Conservation (phyloP, 2,113 vertebrate species). For the Pluvianellus socialis region DNA sequence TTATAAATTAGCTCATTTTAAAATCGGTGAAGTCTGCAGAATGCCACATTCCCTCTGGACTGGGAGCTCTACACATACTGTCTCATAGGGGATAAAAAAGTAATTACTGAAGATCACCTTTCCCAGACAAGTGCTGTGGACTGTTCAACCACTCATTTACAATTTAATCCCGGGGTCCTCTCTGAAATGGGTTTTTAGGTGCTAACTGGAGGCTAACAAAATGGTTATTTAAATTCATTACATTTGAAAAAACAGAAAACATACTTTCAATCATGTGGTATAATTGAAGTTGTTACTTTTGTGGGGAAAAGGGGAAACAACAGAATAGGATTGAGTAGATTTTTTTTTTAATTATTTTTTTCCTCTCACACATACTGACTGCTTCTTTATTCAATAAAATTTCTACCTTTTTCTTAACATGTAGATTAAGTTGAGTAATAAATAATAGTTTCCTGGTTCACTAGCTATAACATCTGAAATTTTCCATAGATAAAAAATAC, state of each 20-base stretch:
- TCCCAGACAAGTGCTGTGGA: slow-evolving; percentile 1
- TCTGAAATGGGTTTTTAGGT: slow-evolving; percentile 37
- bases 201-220: slow-evolving; percentile 37
- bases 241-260: neutral
- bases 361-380: neutral
- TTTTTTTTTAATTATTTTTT: neutral
- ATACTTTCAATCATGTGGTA: neutral
- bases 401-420: neutral
- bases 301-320: neutral
- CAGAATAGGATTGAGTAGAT: neutral
- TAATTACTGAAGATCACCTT: slow-evolving; percentile 65
- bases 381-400: neutral
- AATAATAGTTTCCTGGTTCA: neutral
- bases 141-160: slow-evolving; percentile 37
- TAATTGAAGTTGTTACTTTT: neutral
- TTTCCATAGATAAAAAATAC: neutral
- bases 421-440: neutral
- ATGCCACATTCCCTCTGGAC: slow-evolving; percentile 14
- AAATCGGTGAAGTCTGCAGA: slow-evolving; percentile 44
- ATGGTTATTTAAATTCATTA: slow-evolving; percentile 54
- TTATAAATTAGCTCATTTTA: slow-evolving; percentile 62
- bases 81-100: slow-evolving; percentile 41
- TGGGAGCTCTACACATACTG: neutral
- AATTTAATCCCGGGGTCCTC: slow-evolving; percentile 42
- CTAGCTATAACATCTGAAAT: neutral